phyloP scores from a whole-genome alignment of 2,797 vertebrate species.

The Xenopus petersii region DNA sequence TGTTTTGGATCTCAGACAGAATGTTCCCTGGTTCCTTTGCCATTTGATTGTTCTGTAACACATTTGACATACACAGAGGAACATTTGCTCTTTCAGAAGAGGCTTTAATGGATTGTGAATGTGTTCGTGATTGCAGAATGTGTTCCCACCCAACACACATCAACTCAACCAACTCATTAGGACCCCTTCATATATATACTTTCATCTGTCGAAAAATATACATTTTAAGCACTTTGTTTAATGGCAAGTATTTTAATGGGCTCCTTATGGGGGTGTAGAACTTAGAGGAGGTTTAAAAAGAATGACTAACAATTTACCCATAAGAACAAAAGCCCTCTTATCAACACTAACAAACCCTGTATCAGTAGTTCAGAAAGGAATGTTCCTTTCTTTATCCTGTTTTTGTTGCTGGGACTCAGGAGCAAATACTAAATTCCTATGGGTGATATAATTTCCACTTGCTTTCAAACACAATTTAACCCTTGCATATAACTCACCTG shows the following conservation, averaged over 20 bases:
- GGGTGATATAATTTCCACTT: no score
- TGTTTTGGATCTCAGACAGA: no score
- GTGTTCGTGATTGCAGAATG: neutral
- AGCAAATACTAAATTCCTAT: no score
- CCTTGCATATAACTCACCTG: no score
- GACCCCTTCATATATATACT: neutral
- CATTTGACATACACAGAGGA: neutral
- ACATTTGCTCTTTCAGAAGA: constrained; percentile 5
- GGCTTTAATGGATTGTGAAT: constrained; percentile 7
- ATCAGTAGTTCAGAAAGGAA: no score
- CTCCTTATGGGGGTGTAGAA: neutral
- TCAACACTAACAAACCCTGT: no score
- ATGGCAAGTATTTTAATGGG: constrained; percentile 1
- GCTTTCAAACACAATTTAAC: no score
- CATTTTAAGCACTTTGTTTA: constrained; percentile 11
- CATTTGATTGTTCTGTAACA: neutral
- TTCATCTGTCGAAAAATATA: neutral
- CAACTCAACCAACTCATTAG: neutral
- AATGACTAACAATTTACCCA: no score
- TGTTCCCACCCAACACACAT: neutral
- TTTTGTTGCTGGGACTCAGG: no score
- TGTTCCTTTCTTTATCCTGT: no score
- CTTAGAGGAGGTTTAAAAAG: neutral
- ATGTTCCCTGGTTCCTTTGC: neutral
- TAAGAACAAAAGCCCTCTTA: no score